Base-by-base conservation (phyloP, 30 jellyfish, hydroid and myxozoan genomes). In the Pseudorhiza aurosa region DNA sequence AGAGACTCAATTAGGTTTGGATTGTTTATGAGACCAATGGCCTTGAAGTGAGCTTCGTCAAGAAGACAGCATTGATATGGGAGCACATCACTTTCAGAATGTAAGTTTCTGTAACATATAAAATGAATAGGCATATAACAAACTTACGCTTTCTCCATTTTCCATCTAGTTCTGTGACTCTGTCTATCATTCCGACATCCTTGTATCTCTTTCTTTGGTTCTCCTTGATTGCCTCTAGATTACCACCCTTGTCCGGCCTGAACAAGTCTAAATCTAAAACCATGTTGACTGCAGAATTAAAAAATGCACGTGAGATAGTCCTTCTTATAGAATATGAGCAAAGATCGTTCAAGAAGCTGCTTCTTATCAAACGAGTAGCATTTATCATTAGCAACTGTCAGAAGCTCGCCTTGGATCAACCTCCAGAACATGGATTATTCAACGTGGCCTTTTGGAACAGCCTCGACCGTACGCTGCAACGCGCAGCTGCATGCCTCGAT, bases 201-300 rank as follows among this genome's bases (percentile, higher is more conserved):
- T 91, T 91, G 71, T 76, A 91, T 17, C 98, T 71, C 50, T 91
- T 91, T 50, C 89, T 79, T 64, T 91, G 98, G 84, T 85, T 91
- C 29, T 77, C 98, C 22, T 75, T 69, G 32, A 91, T 91, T 44
- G 77, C 84, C 5, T 91, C 98, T 35, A 95, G 96, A 46, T 77
- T 58, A 4, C 98, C 96, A 0, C 98, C 98, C 51, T 91, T 91
- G 78, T 91, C 98, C 6, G 91, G 81, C 35, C 98, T 83, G 56
- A 91, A 91, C 43, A 84, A 56, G 22, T 91, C 96, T 45, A 91
- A 56, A 64, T 91, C 98, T 19, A 91, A 88, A 5, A 91, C 98
- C 98, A 91, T 91, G 81, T 69, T 83, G 39, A 36, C 19, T 5
- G 94, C 51, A 9, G 97, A 57, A 6, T 12, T 18, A 24, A 42